These are phyloP conservation scores for Pantherophis alleghaniensis DNA, from an alignment of 2,797 vertebrate species.

Conservation along the genomic window DNA sequence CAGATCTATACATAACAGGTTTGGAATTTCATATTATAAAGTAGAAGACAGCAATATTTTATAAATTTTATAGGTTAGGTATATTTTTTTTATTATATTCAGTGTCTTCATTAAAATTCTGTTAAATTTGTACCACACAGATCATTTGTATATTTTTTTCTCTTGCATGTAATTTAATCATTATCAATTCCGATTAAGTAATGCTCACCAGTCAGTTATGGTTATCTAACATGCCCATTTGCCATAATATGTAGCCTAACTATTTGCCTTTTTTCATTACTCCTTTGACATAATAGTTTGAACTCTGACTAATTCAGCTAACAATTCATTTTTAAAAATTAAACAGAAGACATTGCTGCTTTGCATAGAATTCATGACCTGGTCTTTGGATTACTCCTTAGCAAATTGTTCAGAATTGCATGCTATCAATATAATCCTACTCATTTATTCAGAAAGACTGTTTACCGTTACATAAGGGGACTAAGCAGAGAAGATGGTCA, in stretches of 20 bases:
- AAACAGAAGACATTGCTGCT: slow-evolving; percentile 46
- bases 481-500: not conserved
- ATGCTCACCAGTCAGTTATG: slow-evolving; percentile 56
- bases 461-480: not conserved
- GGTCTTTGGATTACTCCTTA: not conserved
- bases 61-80: slow-evolving; percentile 34
- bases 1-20: slow-evolving; percentile 24
- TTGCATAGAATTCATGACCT: not conserved
- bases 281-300: not conserved
- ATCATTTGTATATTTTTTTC: slow-evolving; percentile 37
- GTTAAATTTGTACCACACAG: slow-evolving; percentile 26
- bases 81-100: slow-evolving; percentile 35
- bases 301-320: slow-evolving; percentile 19
- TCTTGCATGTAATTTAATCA: slow-evolving; percentile 52
- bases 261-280: slow-evolving; percentile 24
- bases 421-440: not conserved
- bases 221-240: slow-evolving; percentile 38
- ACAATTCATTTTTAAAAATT: not conserved
- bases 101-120: slow-evolving; percentile 5
- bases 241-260: slow-evolving; percentile 16
- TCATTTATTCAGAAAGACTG: not conserved
- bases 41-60: slow-evolving; percentile 8
- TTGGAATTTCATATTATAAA: slow-evolving; percentile 32
- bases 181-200: slow-evolving; percentile 56
- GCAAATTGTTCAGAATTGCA: not conserved